Conservation (phyloP, 2,888 invertebrate genomes). For the Melanostoma mellinum region DNA sequence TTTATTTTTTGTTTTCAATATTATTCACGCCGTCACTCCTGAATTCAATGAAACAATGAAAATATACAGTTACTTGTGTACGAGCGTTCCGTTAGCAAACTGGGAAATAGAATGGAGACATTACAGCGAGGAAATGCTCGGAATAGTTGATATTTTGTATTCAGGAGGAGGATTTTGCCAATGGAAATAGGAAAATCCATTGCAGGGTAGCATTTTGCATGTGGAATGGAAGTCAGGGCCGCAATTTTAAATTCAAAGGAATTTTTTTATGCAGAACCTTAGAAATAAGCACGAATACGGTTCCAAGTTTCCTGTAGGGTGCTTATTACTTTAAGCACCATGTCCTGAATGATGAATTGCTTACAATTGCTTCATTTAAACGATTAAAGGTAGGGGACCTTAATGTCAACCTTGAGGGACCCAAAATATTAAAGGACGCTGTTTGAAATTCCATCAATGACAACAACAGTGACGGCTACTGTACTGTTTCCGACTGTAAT, state of each 20-base stretch:
- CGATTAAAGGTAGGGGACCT: too few species aligned
- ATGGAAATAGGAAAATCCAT: conserved; percentile 1
- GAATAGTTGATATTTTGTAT: conserved; percentile 20
- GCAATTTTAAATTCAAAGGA: background rate
- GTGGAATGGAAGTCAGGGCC: background rate
- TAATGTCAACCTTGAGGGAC: too few species aligned
- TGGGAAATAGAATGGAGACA: conserved; percentile 17
- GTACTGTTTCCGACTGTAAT: too few species aligned
- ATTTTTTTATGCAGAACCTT: background rate
- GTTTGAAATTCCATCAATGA: too few species aligned
- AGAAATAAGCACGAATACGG: background rate
- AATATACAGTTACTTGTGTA: conserved; percentile 2
- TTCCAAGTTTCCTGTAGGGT: too few species aligned
- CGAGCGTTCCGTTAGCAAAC: conserved; percentile 6
- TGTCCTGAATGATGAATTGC: too few species aligned
- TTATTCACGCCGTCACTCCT: background rate
- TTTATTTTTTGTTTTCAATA: background rate
- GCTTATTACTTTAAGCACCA: too few species aligned
- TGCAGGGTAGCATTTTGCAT: background rate
- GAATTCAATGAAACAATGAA: conserved; percentile 17
- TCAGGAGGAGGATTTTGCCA: background rate
- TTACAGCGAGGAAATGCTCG: conserved; percentile 13
- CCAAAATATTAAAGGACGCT: too few species aligned
- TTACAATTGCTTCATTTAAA: too few species aligned
- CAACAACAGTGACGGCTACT: too few species aligned